A percentile compares a stretch with the other conserved stretches of the same genome.
phyloP scores from a whole-genome alignment of 2,797 vertebrate species.

The Diceros bicornis region DNA sequence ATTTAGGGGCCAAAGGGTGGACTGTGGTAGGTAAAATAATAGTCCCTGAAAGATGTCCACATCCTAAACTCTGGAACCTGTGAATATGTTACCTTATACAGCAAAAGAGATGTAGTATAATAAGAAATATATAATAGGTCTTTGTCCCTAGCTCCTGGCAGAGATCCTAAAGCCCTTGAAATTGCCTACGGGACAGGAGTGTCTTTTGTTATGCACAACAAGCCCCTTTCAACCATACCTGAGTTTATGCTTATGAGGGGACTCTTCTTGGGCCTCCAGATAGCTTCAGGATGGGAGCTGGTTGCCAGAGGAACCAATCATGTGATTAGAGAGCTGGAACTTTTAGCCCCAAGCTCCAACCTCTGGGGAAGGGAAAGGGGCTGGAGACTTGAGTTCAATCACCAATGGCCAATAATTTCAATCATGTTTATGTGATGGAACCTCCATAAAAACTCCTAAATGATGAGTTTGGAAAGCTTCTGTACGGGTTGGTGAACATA shows the following conservation, averaged over 20 bases:
- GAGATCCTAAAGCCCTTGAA: not conserved
- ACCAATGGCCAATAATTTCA: not conserved
- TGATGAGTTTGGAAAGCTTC: not conserved
- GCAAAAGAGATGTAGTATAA: not conserved
- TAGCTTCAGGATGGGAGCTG: not conserved
- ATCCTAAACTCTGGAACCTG: not conserved
- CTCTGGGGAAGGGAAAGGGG: not conserved
- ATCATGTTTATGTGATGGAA: not conserved
- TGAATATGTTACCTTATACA: not conserved
- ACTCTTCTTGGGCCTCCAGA: not conserved
- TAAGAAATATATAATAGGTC: not conserved
- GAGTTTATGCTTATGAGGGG: not conserved
- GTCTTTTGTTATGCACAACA: not conserved
- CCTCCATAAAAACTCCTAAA: not conserved
- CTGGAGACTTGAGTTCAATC: not conserved
- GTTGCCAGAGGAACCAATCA: not conserved
- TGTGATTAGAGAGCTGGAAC: not conserved
- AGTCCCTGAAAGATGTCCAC: not conserved
- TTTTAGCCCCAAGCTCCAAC: not conserved
- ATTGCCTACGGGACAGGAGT: not conserved
- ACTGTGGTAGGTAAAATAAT: not conserved
- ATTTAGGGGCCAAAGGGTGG: not conserved
- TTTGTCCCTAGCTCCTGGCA: not conserved
- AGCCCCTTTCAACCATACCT: not conserved
- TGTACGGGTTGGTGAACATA: not conserved